A percentile compares a stretch with the other conserved stretches of the same genome.
Evolutionary conservation across 1,140 invertebrate genomes (phyloP).

Genomic region (Aporrectodea caliginosa): DNA sequence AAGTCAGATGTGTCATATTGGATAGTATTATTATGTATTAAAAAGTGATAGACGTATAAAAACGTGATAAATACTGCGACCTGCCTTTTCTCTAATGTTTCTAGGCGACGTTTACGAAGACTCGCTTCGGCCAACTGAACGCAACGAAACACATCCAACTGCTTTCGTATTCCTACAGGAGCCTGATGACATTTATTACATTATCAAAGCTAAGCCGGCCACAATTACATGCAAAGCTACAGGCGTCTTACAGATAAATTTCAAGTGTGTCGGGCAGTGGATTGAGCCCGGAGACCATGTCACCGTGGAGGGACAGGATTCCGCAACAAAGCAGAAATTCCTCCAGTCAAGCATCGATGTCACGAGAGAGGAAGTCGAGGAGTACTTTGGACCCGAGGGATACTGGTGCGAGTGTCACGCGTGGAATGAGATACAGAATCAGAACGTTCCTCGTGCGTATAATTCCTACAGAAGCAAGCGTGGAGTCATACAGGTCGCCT

Average conservation of each 20-base stretch:
- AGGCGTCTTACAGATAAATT: slow-evolving; percentile 70
- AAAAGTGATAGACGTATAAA: too few species aligned
- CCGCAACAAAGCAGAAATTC: background rate
- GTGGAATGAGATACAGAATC: slow-evolving; percentile 58
- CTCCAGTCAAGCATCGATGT: slow-evolving; percentile 68
- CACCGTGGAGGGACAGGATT: slow-evolving; percentile 56
- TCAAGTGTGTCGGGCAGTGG: slow-evolving; percentile 75
- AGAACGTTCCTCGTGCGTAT: slow-evolving; percentile 60
- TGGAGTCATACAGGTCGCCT: slow-evolving; percentile 79
- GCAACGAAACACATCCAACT: background rate
- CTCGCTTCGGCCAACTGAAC: background rate
- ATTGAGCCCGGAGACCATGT: slow-evolving; percentile 64
- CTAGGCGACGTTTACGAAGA: background rate
- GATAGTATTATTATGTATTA: too few species aligned
- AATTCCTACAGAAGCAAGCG: slow-evolving; percentile 69
- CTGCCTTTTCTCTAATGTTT: background rate
- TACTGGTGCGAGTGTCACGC: slow-evolving; percentile 81
- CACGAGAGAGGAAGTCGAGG: slow-evolving; percentile 80
- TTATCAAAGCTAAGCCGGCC: slow-evolving; percentile 77
- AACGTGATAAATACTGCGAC: too few species aligned
- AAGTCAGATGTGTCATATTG: too few species aligned
- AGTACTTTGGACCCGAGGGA: slow-evolving; percentile 80
- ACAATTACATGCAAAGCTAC: slow-evolving; percentile 78
- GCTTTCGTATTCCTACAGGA: slow-evolving; percentile 71
- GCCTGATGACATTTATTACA: slow-evolving; percentile 78